phyloP scores from a whole-genome alignment of 30 jellyfish, hydroid and myxozoan genomes.

The Euphysa ruthae region DNA sequence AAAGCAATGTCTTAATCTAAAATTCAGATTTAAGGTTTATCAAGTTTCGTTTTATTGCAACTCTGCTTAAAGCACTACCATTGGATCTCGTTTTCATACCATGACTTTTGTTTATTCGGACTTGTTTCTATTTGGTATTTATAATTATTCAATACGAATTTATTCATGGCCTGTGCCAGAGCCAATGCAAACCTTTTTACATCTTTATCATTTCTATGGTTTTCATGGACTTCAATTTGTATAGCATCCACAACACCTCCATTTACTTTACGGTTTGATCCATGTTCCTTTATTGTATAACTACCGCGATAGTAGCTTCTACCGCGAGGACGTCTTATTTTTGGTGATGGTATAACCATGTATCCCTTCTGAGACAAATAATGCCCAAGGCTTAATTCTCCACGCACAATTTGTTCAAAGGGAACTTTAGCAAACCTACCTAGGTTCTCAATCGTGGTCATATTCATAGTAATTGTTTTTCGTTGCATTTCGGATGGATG shows the following conservation, averaged over 20 bases:
- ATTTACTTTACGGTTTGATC: neutral
- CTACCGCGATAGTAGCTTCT: conserved; percentile 8
- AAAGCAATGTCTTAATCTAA: too few relatives aligned
- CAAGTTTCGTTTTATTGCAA: too few relatives aligned
- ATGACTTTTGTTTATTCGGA: too few relatives aligned
- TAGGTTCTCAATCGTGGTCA: neutral
- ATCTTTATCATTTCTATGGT: neutral
- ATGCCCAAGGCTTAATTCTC: neutral
- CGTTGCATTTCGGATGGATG: neutral
- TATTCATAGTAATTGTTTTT: neutral
- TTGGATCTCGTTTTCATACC: too few relatives aligned
- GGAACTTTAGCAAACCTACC: neutral
- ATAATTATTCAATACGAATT: neutral
- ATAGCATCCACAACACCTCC: conserved; percentile 25
- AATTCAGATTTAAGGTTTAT: too few relatives aligned
- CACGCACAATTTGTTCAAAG: neutral
- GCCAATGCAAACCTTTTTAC: neutral
- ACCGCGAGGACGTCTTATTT: neutral
- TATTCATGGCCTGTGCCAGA: neutral
- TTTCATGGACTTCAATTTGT: neutral
- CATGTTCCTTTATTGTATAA: neutral
- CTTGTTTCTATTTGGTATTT: neutral
- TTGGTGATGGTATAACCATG: conserved; percentile 13
- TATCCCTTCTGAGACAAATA: neutral
- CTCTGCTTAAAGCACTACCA: too few relatives aligned